phyloP scores from a whole-genome alignment of 1,140 invertebrate species.

The Calliopsis andreniformis region DNA sequence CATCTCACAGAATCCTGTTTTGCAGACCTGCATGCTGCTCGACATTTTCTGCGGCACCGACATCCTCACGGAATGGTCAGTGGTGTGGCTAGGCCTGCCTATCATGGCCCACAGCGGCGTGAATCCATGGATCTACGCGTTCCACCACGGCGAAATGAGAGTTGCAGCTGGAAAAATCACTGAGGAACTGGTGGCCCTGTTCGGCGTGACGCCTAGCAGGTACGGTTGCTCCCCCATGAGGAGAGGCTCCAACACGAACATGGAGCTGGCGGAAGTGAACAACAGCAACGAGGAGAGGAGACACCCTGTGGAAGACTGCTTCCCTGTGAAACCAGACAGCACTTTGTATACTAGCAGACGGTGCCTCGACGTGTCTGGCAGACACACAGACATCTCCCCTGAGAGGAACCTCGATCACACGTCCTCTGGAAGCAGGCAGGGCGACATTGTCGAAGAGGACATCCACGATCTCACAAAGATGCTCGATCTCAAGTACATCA shows the following conservation, averaged over 20 bases:
- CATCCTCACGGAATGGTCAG: conserved; percentile 81
- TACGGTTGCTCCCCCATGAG: conserved; percentile 75
- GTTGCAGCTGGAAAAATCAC: conserved; percentile 83
- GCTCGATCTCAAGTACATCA: conserved; percentile 75
- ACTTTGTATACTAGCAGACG: conserved; percentile 67
- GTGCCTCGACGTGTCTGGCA: conserved; percentile 67
- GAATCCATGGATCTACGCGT: conserved; percentile 88
- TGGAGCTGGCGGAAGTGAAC: conserved; percentile 75
- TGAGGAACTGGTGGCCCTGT: conserved; percentile 78
- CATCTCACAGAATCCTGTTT: conserved; percentile 39
- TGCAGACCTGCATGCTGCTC: conserved; percentile 83
- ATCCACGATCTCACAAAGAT: conserved; percentile 77
- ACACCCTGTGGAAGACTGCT: conserved; percentile 73
- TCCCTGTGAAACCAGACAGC: conserved; percentile 69
- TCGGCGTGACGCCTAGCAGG: conserved; percentile 78
- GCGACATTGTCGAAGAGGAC: conserved; percentile 72
- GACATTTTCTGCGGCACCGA: conserved; percentile 82
- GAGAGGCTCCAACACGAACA: conserved; percentile 72
- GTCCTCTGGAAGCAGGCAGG: conserved; percentile 58
- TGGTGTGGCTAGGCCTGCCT: conserved; percentile 83
- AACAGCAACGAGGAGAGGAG: conserved; percentile 67
- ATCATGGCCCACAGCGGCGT: conserved; percentile 84
- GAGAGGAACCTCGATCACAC: conserved; percentile 56
- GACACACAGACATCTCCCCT: conserved; percentile 70
- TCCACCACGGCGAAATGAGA: conserved; percentile 85